Conservation (phyloP, 2,113 vertebrate species). For the Epinephelus moara region DNA sequence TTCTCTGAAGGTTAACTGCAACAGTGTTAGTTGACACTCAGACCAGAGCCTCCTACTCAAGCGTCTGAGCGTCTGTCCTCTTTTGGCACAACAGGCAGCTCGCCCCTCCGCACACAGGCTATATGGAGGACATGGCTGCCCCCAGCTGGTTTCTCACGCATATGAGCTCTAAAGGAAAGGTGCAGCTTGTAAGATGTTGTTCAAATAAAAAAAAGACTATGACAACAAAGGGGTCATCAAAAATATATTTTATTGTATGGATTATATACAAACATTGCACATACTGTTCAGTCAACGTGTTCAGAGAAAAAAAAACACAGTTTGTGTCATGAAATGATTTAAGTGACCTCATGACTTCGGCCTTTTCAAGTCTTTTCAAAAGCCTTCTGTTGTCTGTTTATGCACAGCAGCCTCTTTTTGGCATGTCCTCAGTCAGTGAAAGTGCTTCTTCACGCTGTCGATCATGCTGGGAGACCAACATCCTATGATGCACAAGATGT, state of each 20-base stretch:
- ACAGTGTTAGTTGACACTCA: conserved; percentile 59
- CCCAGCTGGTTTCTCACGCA: conserved; percentile 66
- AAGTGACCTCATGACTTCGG: not conserved
- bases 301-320: not conserved
- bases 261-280: conserved; percentile 20
- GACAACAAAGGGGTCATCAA: conserved; percentile 12
- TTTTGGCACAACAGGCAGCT: conserved; percentile 61
- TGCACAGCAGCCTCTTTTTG: conserved; percentile 80
- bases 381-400: conserved; percentile 24
- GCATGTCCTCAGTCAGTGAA: conserved; percentile 70
- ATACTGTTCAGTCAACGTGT: conserved; percentile 28
- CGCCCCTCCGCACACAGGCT: not conserved
- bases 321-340: not conserved
- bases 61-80: conserved; percentile 54
- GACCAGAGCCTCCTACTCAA: conserved; percentile 48
- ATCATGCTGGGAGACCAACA: conserved; percentile 83
- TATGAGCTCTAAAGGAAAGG: conserved; percentile 9
- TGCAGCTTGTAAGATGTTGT: not conserved
- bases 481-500: conserved; percentile 69
- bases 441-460: conserved; percentile 81
- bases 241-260: conserved; percentile 42
- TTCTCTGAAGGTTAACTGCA: conserved; percentile 70
- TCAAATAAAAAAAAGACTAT: not conserved
- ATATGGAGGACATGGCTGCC: conserved; percentile 64
- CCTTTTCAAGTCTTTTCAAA: not conserved